phyloP scores from a whole-genome alignment of 2,113 vertebrate genomes.

The Macaca nemestrina region DNA sequence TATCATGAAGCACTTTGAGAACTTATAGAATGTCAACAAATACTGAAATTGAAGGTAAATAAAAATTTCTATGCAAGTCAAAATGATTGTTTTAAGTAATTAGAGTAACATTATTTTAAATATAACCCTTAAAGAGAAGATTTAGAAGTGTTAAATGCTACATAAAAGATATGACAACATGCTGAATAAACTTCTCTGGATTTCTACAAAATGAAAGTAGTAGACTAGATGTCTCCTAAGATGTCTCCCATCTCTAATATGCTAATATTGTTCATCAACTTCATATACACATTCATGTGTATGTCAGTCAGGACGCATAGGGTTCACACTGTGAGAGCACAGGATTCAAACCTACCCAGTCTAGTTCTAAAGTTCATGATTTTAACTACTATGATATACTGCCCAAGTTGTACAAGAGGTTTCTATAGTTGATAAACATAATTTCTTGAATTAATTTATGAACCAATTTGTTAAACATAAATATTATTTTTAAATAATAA shows the following conservation, averaged over 20 bases:
- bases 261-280: not conserved
- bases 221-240: not conserved
- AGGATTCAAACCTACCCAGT: not conserved
- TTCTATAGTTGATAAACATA: not conserved
- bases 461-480: not conserved
- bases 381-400: not conserved
- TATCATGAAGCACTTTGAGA: not conserved
- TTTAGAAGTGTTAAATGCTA: not conserved
- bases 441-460: not conserved
- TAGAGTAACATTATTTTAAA: slow-evolving; percentile 26
- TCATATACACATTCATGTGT: not conserved
- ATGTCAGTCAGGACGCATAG: not conserved
- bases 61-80: slow-evolving; percentile 6
- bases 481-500: not conserved
- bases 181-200: not conserved
- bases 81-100: not conserved
- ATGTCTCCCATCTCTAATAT: not conserved
- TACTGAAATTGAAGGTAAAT: not conserved
- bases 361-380: not conserved
- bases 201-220: not conserved
- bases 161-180: not conserved
- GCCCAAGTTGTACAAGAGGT: not conserved
- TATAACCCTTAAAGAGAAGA: not conserved
- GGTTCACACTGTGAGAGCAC: not conserved
- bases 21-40: slow-evolving; percentile 18